Evolutionary conservation across 1,140 invertebrate species (phyloP).

Genomic region (Saccostrea cuccullata): DNA sequence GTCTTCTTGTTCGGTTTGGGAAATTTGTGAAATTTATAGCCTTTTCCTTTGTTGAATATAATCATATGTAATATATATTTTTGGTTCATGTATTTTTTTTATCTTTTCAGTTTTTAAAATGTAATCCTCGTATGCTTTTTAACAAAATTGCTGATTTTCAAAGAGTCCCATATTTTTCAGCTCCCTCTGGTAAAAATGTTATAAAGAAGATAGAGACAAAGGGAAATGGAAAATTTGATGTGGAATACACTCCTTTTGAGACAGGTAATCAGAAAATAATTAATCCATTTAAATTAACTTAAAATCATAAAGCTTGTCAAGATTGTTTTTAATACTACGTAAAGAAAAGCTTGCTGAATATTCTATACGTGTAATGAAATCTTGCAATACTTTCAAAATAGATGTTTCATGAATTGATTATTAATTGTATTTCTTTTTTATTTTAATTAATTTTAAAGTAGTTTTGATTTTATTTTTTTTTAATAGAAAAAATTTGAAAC

Average conservation of each 20-base stretch:
- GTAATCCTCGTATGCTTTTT: not conserved
- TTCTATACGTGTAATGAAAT: too few relatives aligned
- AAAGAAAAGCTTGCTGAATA: too few relatives aligned
- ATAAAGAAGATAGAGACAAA: conserved; percentile 73
- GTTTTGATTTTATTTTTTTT: too few relatives aligned
- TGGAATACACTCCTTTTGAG: conserved; percentile 83
- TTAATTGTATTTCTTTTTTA: too few relatives aligned
- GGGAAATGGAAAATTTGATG: conserved; percentile 75
- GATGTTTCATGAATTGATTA: too few relatives aligned
- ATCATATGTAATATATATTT: not conserved
- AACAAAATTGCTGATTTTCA: not conserved
- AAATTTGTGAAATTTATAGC: not conserved
- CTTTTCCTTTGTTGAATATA: conserved; percentile 23
- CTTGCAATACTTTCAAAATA: too few relatives aligned
- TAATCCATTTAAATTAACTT: too few relatives aligned
- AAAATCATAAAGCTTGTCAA: too few relatives aligned
- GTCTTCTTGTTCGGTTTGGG: conserved; percentile 19
- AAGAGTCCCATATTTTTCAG: conserved; percentile 47
- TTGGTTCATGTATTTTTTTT: not conserved
- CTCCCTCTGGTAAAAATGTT: conserved; percentile 74
- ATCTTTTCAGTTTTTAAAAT: not conserved
- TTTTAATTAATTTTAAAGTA: too few relatives aligned
- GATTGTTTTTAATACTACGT: too few relatives aligned
- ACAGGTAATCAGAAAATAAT: conserved; percentile 78
- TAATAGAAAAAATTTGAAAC: too few relatives aligned